Evolutionary conservation across 1,140 invertebrate species (phyloP), one percentile per base, ranked within the genome.

Genomic region (Lineus longissimus): DNA sequence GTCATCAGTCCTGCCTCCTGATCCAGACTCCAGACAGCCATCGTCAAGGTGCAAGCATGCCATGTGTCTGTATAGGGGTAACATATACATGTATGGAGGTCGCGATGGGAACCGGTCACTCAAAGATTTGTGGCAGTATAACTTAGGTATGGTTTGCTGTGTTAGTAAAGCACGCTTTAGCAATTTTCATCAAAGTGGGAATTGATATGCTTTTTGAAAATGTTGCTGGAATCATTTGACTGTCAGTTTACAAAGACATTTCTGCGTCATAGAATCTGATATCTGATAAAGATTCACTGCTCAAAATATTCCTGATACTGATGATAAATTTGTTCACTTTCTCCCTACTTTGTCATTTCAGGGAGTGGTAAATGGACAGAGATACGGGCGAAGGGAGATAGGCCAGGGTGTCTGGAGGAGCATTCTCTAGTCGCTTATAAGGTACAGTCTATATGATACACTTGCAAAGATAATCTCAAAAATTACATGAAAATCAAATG

Each of bases 51-150:
- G 87, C 71, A 93, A 93, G 81, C 91, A 93, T 81, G 91, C 90
- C 43, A 89, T 89, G 47, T 91, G 91, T 60, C 80, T 90, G 36
- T 83, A 89, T 51, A 87, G 86, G 25, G 88, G 88, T 33, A 83
- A 87, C 79, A 86, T 93, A 59, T 94, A 92, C 76, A 83, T 94
- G 41, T 84, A 92, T 55, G 91, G 91, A 1, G 92, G 92, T 7
- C 82, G 91, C 33, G 91, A 91, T 80, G 90, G 90, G 30, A 90
- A 90, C 76, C 80, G 91, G 58, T 89, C 91, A 0, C 85, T 92
- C 55, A 88, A 90, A 76, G 92, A 94, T 82, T 86, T 94, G 62
- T 94, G 92, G 91, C 86, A 86, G 71, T 92, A 91, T 73, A 87
- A 88, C 71, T 84, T 93, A 19, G 87, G 91, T 93, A 73, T 87